Conservation (phyloP, 2,797 vertebrate genomes). For the Amazona ochrocephala region DNA sequence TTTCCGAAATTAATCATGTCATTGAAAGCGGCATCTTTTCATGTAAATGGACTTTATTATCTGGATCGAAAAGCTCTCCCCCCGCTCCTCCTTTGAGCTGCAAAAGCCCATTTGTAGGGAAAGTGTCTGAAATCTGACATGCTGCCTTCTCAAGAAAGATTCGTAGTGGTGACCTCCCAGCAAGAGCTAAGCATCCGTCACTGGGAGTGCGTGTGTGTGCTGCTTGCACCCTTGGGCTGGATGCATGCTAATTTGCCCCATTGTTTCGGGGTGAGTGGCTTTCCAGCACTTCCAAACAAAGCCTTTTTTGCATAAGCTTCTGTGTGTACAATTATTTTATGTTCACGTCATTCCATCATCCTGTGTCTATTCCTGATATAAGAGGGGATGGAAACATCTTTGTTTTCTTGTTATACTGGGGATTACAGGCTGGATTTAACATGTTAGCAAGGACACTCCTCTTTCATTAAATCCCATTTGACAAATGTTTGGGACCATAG, state of each 20-base stretch:
- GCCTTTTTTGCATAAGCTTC: constrained; percentile 77
- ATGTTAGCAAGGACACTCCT: constrained; percentile 54
- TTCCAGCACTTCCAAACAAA: constrained; percentile 87
- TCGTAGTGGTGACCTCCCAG: constrained; percentile 79
- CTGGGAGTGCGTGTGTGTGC: constrained; percentile 49
- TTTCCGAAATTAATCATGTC: constrained; percentile 86
- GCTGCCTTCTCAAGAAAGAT: constrained; percentile 79
- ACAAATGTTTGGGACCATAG: constrained; percentile 49
- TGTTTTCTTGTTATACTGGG: constrained; percentile 67
- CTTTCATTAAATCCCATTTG: constrained; percentile 71
- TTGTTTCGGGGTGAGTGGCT: constrained; percentile 90
- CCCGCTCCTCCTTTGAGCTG: constrained; percentile 66
- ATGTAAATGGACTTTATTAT: constrained; percentile 83
- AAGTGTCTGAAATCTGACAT: constrained; percentile 79
- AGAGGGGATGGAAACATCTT: constrained; percentile 66
- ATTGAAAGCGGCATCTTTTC: constrained; percentile 83
- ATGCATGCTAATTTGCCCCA: constrained; percentile 85
- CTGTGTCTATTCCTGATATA: constrained; percentile 54
- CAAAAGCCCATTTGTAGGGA: constrained; percentile 75
- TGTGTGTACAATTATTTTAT: constrained; percentile 77
- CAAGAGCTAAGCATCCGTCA: constrained; percentile 83
- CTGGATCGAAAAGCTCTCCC: constrained; percentile 69
- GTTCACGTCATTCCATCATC: constrained; percentile 78
- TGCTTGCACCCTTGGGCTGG: constrained; percentile 75
- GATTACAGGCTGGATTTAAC: constrained; percentile 71